Conservation (phyloP, 2,797 vertebrate genomes). For the Orientallactaga sibirica region DNA sequence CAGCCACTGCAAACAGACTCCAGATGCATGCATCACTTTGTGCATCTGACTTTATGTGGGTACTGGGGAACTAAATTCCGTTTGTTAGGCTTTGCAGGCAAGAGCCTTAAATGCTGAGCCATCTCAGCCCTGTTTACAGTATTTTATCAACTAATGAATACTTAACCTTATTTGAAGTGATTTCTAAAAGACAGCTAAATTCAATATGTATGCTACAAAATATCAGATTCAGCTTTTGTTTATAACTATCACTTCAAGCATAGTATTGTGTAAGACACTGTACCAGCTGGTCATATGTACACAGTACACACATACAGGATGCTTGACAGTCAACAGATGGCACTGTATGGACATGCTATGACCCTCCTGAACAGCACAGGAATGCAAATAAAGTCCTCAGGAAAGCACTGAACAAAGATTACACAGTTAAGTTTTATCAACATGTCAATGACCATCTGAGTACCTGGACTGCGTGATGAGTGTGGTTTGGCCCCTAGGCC, state of each 20-base stretch:
- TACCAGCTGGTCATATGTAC: not conserved
- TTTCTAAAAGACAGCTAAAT: not conserved
- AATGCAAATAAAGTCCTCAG: not conserved
- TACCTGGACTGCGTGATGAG: not conserved
- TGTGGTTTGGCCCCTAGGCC: not conserved
- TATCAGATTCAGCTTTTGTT: not conserved
- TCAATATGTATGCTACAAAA: not conserved
- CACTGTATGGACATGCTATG: not conserved
- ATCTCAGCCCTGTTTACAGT: not conserved
- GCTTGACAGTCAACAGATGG: not conserved
- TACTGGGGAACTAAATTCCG: too few relatives aligned
- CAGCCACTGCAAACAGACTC: too few relatives aligned
- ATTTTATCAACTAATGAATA: not conserved
- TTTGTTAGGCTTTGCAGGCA: too few relatives aligned
- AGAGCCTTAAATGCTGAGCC: too few relatives aligned
- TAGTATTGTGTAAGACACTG: not conserved
- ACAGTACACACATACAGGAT: not conserved
- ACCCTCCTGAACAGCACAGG: not conserved
- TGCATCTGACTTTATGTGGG: too few relatives aligned
- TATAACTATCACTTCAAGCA: not conserved
- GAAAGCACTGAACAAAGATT: not conserved
- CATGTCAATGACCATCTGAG: not conserved
- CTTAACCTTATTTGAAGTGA: not conserved
- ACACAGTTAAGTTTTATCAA: not conserved
- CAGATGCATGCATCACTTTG: too few relatives aligned